Percentiles rank a stretch among this genome's conserved stretches.
Evolutionary conservation across 2,797 vertebrate species (phyloP).

Genomic region (Natrix natrix): DNA sequence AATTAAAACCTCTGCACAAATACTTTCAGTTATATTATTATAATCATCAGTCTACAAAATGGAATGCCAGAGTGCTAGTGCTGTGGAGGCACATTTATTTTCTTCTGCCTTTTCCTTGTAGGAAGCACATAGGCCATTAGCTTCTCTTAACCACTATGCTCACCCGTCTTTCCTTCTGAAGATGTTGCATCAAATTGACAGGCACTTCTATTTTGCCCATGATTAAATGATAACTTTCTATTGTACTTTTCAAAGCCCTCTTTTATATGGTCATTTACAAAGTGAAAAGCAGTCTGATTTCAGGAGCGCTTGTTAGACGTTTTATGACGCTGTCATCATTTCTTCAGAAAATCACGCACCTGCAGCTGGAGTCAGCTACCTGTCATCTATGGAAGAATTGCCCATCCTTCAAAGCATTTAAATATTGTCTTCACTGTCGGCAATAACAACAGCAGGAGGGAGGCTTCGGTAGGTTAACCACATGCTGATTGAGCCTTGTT

Average conservation of each 20-base stretch:
- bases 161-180: slow-evolving; percentile 64
- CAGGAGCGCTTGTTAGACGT: slow-evolving; percentile 64
- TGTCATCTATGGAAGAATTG: slow-evolving; percentile 65
- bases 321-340: slow-evolving; percentile 67
- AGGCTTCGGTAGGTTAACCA: slow-evolving; percentile 61
- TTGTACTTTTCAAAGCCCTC: slow-evolving; percentile 65
- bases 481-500: slow-evolving; percentile 66
- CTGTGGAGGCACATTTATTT: slow-evolving; percentile 20
- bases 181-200: slow-evolving; percentile 66
- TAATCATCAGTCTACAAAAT: background rate
- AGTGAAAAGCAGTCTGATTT: slow-evolving; percentile 70
- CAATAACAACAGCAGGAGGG: slow-evolving; percentile 71
- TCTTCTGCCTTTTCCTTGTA: slow-evolving; percentile 31
- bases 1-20: background rate
- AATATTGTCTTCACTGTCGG: slow-evolving; percentile 67
- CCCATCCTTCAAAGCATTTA: slow-evolving; percentile 66
- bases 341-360: slow-evolving; percentile 67
- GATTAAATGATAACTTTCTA: slow-evolving; percentile 71
- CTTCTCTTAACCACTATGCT: slow-evolving; percentile 54
- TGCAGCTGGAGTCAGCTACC: slow-evolving; percentile 62
- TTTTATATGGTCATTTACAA: slow-evolving; percentile 65
- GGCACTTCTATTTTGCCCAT: slow-evolving; percentile 67
- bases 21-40: background rate
- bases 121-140: slow-evolving; percentile 53
- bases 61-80: background rate